Base-by-base conservation (phyloP, 2,888 invertebrate genomes). In the Patella pellucida region DNA sequence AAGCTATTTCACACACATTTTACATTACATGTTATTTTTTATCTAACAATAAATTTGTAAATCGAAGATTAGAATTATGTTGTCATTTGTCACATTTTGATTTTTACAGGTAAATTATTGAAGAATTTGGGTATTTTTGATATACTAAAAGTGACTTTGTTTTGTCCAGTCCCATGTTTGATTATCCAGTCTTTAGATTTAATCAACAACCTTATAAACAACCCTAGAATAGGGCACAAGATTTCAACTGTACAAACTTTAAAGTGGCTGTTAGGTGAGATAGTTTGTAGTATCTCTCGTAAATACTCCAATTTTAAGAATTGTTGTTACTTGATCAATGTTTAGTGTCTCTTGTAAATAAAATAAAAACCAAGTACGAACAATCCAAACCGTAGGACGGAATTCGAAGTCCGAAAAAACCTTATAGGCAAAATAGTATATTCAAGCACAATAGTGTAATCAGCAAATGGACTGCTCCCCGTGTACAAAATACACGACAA, bases 181-280 rank as follows among this genome's bases (percentile, higher is more conserved):
- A 74, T 74, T 23, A 68, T 70, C n/a, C 76, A 78, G 72, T 68
- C 77, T 23, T 27, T 77, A 16, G 68, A 73, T 31, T 52, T 82
- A 16, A 52, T 82, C 71, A 78, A 75, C 27, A 82, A 80, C 67
- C 68, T 82, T n/a, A 69, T 78, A 16, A 80, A 72, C 67, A 78
- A 79, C 70, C 52, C 72, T 7, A 62, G 71, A 56, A 72, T 78
- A 69, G 73, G 71, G 14, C 41, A 52, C 23, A 56, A 56, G 14
- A 69, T 78, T 31, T 19, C 76, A 52, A 71, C 73, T 14, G 73
- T 73, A 12, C 71, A 75, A 27, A 68, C 76, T 1, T 72, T 77
- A 12, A 50, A 73, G 23, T n/a, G 70, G 52, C 19, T 79, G 68
- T 50, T 79, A 72, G 80, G 82, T 76, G 72, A 76, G 76, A 11